phyloP scores from a whole-genome alignment of 2,888 invertebrate genomes.

The Pollenia griseotomentosa region DNA sequence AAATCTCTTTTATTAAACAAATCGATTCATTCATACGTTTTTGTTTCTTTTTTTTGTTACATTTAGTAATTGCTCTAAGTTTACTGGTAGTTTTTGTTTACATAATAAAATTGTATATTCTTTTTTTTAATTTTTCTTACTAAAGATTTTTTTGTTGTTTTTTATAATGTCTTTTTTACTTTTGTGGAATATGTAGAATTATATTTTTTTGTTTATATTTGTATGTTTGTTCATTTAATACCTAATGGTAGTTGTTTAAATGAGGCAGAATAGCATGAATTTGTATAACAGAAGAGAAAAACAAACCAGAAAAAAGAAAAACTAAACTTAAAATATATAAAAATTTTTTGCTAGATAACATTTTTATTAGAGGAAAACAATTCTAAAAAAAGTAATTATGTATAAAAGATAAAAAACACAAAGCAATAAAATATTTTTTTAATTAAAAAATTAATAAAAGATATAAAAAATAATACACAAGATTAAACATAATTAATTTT shows the following conservation, averaged over 20 bases:
- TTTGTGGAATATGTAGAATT: conserved; percentile 48
- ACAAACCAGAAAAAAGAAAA: not conserved
- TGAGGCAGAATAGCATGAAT: conserved; percentile 17
- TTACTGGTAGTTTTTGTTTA: conserved; percentile 60
- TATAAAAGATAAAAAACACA: conserved; percentile 45
- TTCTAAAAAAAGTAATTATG: conserved; percentile 21
- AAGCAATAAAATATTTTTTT: conserved; percentile 24
- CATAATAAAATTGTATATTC: conserved; percentile 47
- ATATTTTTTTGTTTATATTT: conserved; percentile 7
- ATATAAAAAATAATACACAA: not conserved
- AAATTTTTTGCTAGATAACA: not conserved
- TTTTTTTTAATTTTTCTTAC: conserved; percentile 49
- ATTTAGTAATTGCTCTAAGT: conserved; percentile 74
- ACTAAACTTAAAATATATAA: not conserved
- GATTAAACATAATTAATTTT: conserved; percentile 7
- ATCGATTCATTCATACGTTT: conserved; percentile 56
- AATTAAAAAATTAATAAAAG: conserved; percentile 28
- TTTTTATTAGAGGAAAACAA: conserved; percentile 41
- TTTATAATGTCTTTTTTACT: conserved; percentile 63
- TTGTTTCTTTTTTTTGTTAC: conserved; percentile 61
- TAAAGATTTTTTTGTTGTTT: conserved; percentile 39
- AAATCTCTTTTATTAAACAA: conserved; percentile 71
- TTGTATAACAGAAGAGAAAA: not conserved
- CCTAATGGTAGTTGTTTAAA: conserved; percentile 38
- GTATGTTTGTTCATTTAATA: conserved; percentile 66